phyloP scores from a whole-genome alignment of 2,888 invertebrate genomes.

The Vannuccia rotundouncinata region DNA sequence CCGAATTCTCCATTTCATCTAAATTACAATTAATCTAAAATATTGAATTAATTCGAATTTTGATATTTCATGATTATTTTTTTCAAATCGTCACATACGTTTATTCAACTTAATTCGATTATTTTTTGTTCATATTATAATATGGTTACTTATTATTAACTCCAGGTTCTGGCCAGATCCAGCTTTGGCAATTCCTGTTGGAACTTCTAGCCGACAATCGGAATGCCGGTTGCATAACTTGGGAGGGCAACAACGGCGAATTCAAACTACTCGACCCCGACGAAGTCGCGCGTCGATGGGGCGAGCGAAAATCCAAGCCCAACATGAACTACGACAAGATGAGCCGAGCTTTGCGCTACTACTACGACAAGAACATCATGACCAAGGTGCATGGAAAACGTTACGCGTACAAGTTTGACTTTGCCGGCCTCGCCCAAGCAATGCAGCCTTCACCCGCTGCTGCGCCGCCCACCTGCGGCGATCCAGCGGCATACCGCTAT shows the following conservation, averaged over 20 bases:
- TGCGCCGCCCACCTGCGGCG: constrained; percentile 88
- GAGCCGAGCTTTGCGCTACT: constrained; percentile 53
- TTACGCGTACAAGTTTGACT: constrained; percentile 49
- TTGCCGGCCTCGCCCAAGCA: constrained; percentile 72
- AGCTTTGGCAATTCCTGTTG: constrained; percentile 95
- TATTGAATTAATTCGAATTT: too few relatives aligned
- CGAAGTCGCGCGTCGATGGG: constrained; percentile 51
- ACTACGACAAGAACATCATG: constrained; percentile 56
- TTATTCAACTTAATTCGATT: too few relatives aligned
- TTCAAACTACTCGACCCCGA: constrained; percentile 51
- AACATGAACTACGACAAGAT: constrained; percentile 53
- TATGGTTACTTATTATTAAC: too few relatives aligned
- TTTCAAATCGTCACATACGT: too few relatives aligned
- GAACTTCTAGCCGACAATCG: constrained; percentile 81
- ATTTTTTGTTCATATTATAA: too few relatives aligned
- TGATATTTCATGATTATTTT: too few relatives aligned
- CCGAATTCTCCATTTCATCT: too few relatives aligned
- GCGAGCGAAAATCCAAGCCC: constrained; percentile 49
- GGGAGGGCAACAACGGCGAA: constrained; percentile 49
- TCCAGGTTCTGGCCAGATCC: constrained; percentile 77
- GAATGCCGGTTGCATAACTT: constrained; percentile 59
- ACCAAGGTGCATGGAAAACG: constrained; percentile 51
- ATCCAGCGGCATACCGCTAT: constrained; percentile 71
- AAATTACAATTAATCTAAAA: too few relatives aligned
- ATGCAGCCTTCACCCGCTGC: constrained; percentile 91